A percentile compares a stretch with the other conserved stretches of the same genome.
Conservation (phyloP, 2,888 invertebrate genomes). For the Lithosia quadra region DNA sequence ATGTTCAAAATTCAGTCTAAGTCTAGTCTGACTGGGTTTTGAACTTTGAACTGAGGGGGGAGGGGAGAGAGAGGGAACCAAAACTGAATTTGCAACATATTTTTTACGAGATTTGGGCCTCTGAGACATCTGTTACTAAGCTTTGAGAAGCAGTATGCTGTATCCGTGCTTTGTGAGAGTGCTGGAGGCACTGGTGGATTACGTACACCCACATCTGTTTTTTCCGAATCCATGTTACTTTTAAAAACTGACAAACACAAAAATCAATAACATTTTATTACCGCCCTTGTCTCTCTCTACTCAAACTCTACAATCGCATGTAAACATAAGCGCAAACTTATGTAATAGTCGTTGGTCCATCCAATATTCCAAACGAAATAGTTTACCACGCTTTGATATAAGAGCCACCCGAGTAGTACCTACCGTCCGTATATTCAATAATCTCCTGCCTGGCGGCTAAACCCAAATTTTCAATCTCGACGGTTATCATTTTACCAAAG, state of each 20-base stretch:
- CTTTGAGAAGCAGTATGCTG: no score
- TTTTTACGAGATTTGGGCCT: no score
- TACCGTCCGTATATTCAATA: constrained; percentile 63
- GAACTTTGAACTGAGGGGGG: no score
- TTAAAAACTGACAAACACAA: not conserved
- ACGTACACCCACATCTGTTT: no score
- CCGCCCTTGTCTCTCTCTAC: not conserved
- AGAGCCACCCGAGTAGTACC: constrained; percentile 53
- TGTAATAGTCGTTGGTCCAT: not conserved
- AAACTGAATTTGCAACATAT: no score
- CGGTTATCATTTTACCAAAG: constrained; percentile 87
- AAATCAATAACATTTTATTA: not conserved
- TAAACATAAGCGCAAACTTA: not conserved
- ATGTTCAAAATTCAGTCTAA: no score
- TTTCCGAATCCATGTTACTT: no score
- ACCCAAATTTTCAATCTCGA: constrained; percentile 84
- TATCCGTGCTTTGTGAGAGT: no score
- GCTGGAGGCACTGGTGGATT: no score
- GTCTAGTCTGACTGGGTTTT: no score
- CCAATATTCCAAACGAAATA: constrained; percentile 10
- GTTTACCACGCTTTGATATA: constrained; percentile 41
- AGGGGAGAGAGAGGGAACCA: no score
- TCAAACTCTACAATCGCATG: not conserved
- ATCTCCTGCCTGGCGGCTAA: constrained; percentile 73
- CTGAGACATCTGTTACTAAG: no score